Conservation (phyloP, 1,140 invertebrate species). For the Whitmania pigra region DNA sequence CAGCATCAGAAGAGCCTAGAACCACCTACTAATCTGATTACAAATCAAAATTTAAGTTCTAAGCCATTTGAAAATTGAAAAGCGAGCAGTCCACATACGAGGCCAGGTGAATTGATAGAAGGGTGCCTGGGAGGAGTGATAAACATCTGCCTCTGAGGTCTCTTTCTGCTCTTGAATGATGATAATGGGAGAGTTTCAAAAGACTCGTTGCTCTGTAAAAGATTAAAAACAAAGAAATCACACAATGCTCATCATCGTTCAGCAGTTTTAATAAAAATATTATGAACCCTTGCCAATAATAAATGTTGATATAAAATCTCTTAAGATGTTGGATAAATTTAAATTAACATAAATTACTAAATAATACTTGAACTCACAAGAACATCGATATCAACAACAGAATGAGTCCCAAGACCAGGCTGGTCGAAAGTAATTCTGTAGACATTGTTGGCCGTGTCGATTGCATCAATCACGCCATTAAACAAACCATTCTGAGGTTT, state of each 20-base stretch:
- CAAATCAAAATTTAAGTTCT: too few relatives aligned
- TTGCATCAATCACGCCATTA: constrained; percentile 85
- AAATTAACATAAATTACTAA: not conserved
- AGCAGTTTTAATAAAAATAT: too few relatives aligned
- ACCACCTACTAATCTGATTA: not conserved
- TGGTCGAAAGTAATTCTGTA: constrained; percentile 93
- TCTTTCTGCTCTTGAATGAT: constrained; percentile 67
- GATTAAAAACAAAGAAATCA: constrained; percentile 13
- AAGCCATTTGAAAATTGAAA: not conserved
- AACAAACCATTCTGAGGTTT: constrained; percentile 92
- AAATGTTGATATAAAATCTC: too few relatives aligned
- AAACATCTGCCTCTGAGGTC: constrained; percentile 45
- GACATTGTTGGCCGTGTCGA: constrained; percentile 92
- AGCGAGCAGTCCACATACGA: constrained; percentile 40
- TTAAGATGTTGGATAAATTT: too few relatives aligned
- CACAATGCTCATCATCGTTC: too few relatives aligned
- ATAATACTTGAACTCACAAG: constrained; percentile 45
- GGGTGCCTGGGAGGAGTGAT: constrained; percentile 31
- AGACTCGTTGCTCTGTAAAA: constrained; percentile 62
- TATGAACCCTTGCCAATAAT: too few relatives aligned
- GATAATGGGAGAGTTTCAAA: constrained; percentile 77
- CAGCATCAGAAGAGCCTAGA: not conserved
- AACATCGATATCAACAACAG: constrained; percentile 91
- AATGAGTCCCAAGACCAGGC: constrained; percentile 80
- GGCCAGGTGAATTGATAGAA: constrained; percentile 43